Conservation (phyloP, 2,113 vertebrate genomes). For the Cephalopterus ornatus region DNA sequence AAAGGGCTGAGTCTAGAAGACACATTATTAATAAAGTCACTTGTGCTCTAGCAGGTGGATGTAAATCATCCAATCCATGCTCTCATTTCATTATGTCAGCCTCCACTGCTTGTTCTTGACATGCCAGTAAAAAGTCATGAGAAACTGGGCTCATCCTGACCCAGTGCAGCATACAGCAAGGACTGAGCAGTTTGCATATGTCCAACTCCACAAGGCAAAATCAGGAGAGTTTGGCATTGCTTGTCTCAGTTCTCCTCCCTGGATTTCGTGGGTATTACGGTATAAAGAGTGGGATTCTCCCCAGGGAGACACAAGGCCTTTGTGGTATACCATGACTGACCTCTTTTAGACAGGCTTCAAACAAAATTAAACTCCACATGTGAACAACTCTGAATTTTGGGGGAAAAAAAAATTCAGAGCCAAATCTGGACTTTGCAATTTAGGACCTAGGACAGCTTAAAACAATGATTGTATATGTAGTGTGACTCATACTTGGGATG, state of each 20-base stretch:
- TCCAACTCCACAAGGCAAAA: background rate
- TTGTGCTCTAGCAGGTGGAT: background rate
- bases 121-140: background rate
- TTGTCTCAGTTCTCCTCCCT: background rate
- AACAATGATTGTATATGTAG: background rate
- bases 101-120: background rate
- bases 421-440: background rate
- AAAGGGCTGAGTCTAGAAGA: background rate
- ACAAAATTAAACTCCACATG: background rate
- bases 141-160: background rate
- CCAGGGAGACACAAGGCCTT: background rate
- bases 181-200: background rate
- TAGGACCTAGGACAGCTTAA: background rate
- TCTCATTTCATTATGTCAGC: background rate
- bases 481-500: background rate
- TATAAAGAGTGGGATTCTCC: background rate
- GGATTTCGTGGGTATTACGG: rapidly evolving
- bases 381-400: background rate
- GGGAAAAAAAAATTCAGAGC: background rate
- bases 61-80: background rate
- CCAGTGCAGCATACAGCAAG: background rate
- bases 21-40: background rate
- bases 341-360: background rate
- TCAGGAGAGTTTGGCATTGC: background rate
- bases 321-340: background rate